Evolutionary conservation across 2,888 invertebrate species (phyloP).

Genomic region (Neelides folsomi): DNA sequence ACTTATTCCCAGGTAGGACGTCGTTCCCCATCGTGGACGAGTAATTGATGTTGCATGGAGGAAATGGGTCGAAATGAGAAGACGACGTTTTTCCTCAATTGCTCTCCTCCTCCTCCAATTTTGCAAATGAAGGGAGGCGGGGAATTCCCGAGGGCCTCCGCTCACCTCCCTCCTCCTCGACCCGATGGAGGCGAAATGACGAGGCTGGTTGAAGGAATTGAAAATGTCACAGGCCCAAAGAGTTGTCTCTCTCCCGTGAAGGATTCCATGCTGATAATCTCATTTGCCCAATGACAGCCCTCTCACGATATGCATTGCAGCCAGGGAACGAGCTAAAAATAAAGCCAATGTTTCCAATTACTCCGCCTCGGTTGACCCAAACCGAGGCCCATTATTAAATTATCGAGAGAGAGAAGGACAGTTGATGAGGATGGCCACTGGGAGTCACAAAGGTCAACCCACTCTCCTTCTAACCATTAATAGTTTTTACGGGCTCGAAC

Average conservation of each 20-base stretch:
- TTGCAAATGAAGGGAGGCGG: no score
- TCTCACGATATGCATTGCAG: slow-evolving; percentile 32
- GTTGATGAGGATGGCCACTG: slow-evolving; percentile 1
- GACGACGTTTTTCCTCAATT: no score
- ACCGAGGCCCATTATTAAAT: not conserved
- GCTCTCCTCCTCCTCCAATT: no score
- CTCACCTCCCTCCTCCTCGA: no score
- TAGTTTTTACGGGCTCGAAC: slow-evolving; percentile 9
- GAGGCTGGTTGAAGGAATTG: slow-evolving; percentile 5
- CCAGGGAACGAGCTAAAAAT: slow-evolving; percentile 13
- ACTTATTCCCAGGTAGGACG: no score
- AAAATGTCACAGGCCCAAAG: slow-evolving; percentile 17
- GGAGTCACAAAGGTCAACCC: slow-evolving; percentile 14
- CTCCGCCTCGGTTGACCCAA: no score
- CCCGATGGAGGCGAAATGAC: no score
- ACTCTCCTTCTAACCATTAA: slow-evolving; percentile 12
- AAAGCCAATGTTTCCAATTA: slow-evolving; percentile 1
- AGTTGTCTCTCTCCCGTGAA: slow-evolving; percentile 18
- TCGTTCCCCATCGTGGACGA: no score
- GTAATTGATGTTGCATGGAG: no score
- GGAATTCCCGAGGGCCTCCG: no score
- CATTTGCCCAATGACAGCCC: slow-evolving; percentile 31
- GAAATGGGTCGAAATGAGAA: no score
- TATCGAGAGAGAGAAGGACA: not conserved
- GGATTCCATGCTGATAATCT: slow-evolving; percentile 30